phyloP scores from a whole-genome alignment of 2,797 vertebrate species.

The Buceros bicornis region DNA sequence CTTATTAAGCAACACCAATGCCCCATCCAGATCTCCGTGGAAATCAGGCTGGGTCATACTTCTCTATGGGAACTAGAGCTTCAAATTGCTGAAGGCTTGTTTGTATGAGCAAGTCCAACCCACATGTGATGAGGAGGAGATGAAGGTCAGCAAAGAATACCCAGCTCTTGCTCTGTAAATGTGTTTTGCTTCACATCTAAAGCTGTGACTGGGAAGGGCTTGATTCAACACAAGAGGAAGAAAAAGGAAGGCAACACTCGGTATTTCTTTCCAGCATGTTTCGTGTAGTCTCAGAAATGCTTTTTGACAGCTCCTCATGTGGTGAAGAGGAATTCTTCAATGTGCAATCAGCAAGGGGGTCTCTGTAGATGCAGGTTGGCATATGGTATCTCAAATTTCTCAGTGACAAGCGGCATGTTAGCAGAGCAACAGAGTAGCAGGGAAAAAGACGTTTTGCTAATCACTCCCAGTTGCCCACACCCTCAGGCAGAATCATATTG shows the following conservation, averaged over 20 bases:
- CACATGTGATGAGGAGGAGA: not conserved
- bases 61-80: not conserved
- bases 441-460: constrained; percentile 84
- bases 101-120: not conserved
- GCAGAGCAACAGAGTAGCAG: constrained; percentile 79
- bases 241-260: not conserved
- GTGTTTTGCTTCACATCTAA: not conserved
- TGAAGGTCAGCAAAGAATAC: not conserved
- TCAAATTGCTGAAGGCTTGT: not conserved
- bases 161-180: not conserved
- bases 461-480: constrained; percentile 89
- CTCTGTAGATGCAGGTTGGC: constrained; percentile 85
- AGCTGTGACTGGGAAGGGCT: not conserved
- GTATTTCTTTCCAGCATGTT: constrained; percentile 48
- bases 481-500: constrained; percentile 89
- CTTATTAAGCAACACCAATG: not conserved
- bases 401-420: constrained; percentile 90
- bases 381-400: constrained; percentile 89
- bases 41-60: not conserved
- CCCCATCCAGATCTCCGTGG: not conserved
- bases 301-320: constrained; percentile 60
- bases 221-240: not conserved
- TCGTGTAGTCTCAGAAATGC: constrained; percentile 31
- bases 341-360: constrained; percentile 68
- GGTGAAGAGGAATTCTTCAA: constrained; percentile 60